A percentile compares a stretch with the other conserved stretches of the same genome.
Conservation (phyloP, 2,113 vertebrate species). For the Chlamydotis undulata region DNA sequence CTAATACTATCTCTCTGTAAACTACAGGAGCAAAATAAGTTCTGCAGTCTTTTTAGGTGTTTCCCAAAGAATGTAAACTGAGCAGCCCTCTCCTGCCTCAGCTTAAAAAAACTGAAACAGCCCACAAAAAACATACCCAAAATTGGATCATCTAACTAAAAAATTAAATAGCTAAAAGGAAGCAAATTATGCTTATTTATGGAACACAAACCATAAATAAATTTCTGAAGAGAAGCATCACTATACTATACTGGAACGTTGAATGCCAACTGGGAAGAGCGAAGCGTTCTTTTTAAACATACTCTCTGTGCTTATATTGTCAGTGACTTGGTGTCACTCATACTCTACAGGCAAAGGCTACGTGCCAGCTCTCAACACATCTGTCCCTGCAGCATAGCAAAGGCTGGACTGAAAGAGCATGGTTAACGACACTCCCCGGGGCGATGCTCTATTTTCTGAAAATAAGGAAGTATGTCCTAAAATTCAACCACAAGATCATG, state of each 20-base stretch:
- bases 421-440: background rate
- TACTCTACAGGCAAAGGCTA: background rate
- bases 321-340: background rate
- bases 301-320: rapidly evolving
- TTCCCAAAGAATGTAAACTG: background rate
- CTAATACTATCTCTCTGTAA: background rate
- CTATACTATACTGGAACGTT: background rate
- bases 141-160: background rate
- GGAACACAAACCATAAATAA: background rate
- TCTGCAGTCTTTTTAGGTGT: background rate
- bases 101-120: background rate
- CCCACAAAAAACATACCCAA: background rate
- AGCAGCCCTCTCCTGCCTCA: background rate
- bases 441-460: background rate
- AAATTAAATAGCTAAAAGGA: background rate
- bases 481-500: background rate
- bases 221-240: background rate
- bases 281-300: background rate
- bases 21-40: background rate
- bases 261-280: background rate
- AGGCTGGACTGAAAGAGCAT: background rate
- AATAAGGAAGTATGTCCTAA: background rate
- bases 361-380: background rate
- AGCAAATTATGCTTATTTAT: background rate
- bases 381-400: background rate